These are phyloP conservation scores for Orthonyx spaldingii DNA, from an alignment of 2,113 vertebrate species.

Conservation along the genomic window DNA sequence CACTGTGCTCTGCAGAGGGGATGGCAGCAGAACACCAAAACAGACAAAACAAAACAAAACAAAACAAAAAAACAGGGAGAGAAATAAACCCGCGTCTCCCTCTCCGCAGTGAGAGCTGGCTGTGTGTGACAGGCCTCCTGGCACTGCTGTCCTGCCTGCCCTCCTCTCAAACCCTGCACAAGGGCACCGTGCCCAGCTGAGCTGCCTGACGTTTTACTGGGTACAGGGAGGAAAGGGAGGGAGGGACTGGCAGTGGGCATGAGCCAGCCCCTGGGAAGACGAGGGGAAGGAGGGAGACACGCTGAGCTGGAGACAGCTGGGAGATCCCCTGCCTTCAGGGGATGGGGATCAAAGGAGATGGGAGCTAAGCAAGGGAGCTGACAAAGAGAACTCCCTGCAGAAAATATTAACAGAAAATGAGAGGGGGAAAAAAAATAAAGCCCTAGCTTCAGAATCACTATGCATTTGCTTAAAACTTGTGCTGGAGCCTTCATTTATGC, in stretches of 20 bases:
- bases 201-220: neutral
- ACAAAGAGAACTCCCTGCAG: neutral
- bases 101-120: accelerated
- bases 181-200: accelerated
- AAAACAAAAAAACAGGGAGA: accelerated
- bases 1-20: neutral
- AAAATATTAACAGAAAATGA: neutral
- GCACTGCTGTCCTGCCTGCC: neutral
- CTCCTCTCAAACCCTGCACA: neutral
- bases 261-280: neutral
- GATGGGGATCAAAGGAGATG: neutral
- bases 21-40: neutral
- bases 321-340: neutral
- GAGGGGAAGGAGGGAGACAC: neutral
- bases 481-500: neutral
- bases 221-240: neutral
- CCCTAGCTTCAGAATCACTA: neutral
- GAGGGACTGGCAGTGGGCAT: accelerated
- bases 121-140: neutral
- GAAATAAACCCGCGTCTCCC: neutral
- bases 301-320: neutral
- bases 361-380: neutral
- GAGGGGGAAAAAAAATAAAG: too few relatives aligned
- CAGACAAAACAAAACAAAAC: too few relatives aligned
- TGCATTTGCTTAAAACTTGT: neutral